Evolutionary conservation across 1,140 invertebrate genomes (phyloP), one percentile per base, ranked within the genome.

Genomic region (Riptortus pedestris): DNA sequence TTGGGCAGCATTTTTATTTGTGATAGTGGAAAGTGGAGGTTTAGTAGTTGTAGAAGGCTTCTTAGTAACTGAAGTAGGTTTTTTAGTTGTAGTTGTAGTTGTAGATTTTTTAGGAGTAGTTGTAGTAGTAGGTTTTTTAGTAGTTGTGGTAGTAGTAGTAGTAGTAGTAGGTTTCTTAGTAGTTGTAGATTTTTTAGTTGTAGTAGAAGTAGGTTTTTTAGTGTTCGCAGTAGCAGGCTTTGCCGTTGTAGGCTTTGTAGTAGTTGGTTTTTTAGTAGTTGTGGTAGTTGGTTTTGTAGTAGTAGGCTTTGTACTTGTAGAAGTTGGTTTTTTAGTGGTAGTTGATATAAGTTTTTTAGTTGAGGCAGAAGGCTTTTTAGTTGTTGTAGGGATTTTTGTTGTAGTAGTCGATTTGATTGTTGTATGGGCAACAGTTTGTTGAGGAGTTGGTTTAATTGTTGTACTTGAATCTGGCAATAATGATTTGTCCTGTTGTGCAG

Each of bases 11-110:
- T n/a, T 60, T 31, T 64, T 24, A 18, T 47, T 65, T 20, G 52
- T 67, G n/a, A 60, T 27, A 29, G 59, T 65, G 43, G 62, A 27
- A 22, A 64, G 65, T 65, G 63, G 62, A 24, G 55, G 29, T 52
- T 60, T 38, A 52, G 52, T 62, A 57, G 20, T 29, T 28, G 33
- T 60, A 26, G 52, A 26, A 7, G 52, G 52, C 18, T 27, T 59
- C 18, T 7, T 27, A 11, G 31, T 12, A 48, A 24, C 18, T 18
- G 24, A 52, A 58, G 0, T 60, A 29, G 29, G 58, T 58, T 43
- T 52, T 59, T 52, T 24, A 18, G 51, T 59, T 22, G 48, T 65
- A 16, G 62, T 61, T 28, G 38, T 31, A 22, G 62, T 29, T 1
- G 31, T 20, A 29, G 38, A 45, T 22, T 59, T 66, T 27, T 47